These are phyloP conservation scores for Xestia c-nigrum DNA, from an alignment of 2,888 invertebrate species.

Conservation along the genomic window DNA sequence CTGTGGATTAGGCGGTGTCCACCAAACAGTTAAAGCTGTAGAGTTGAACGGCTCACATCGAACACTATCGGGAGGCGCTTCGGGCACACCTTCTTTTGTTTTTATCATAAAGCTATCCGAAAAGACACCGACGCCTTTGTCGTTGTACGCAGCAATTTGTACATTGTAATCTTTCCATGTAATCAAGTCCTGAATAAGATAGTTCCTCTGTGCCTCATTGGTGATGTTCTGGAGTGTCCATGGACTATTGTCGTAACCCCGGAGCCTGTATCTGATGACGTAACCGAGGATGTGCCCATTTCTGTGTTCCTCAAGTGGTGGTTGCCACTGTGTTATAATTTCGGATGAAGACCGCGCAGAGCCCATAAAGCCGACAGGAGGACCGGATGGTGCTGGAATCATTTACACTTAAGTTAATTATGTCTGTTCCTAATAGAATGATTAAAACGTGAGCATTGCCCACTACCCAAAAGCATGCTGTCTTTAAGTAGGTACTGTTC, in stretches of 20 bases:
- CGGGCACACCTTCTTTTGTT: conserved; percentile 98
- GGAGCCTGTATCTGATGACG: conserved; percentile 96
- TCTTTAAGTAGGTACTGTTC: not conserved
- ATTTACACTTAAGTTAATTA: not conserved
- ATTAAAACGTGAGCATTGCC: not conserved
- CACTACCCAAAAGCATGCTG: conserved; percentile 5
- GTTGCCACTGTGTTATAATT: conserved; percentile 99
- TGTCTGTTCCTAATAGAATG: not conserved
- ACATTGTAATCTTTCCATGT: conserved; percentile 99
- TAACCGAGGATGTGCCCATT: conserved; percentile 99
- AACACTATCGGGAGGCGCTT: conserved; percentile 96
- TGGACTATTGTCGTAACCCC: conserved; percentile 97
- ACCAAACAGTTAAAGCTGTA: conserved; percentile 95
- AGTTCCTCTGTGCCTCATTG: conserved; percentile 97
- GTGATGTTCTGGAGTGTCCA: conserved; percentile 98
- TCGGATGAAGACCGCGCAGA: conserved; percentile 98
- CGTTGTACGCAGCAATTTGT: conserved; percentile 99
- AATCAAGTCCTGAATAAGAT: conserved; percentile 97
- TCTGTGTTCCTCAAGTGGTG: conserved; percentile 97
- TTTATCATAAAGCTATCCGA: conserved; percentile 97
- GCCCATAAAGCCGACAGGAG: conserved; percentile 98
- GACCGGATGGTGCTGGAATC: conserved; percentile 97
- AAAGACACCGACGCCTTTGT: conserved; percentile 98
- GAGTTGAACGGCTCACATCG: conserved; percentile 95
- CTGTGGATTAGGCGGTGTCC: conserved; percentile 99